Evolutionary conservation across 2,797 vertebrate species (phyloP), one percentile per base, ranked within the genome.

Genomic region (Glossophaga mutica): DNA sequence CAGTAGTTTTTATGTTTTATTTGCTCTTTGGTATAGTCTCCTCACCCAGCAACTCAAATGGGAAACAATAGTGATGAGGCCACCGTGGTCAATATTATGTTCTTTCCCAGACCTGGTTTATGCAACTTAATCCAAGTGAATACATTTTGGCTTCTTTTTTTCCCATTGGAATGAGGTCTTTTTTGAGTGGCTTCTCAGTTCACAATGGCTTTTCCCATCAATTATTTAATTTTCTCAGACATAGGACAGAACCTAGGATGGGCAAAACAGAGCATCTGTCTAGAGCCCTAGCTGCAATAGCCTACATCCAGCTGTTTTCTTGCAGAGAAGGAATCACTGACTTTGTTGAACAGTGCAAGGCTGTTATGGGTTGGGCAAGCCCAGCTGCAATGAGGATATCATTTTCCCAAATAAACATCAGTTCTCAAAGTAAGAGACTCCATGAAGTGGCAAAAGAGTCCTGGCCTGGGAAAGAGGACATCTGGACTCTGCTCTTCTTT

Each of bases 341-440:
- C n/a, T 29, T 19, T 50, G 34, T 71, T 46, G 67, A 87, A 39
- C 59, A 76, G 34, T 8, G 42, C 21, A 59, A 24, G 52, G 48
- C 67, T 26, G 1, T 79, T 48, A 88, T 14, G 81, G 91, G 67
- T 52, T 73, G 77, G 92, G 55, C 90, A 95, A 94, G 71, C 59
- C 78, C 89, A 93, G 87, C 94, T 88, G 94, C 92, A 90, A n/a
- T 10, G 88, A 92, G 82, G 85, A 34, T 83, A 96, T 97, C 95
- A 22, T 85, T 96, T 96, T 96, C 77, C 94, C 96, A 92, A 97
- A 42, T 78, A 97, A 97, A 97, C 78, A 94, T 4, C 73, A 86
- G 26, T 12, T 5, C 55, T 94, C 83, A 92, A 82, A 92, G 57
- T 57, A 74, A 88, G 73, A 70, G 67, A 19, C 71, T 94, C 76